Base-by-base conservation (phyloP, 2,888 invertebrate species). In the Chaetogeoica ovagalla region DNA sequence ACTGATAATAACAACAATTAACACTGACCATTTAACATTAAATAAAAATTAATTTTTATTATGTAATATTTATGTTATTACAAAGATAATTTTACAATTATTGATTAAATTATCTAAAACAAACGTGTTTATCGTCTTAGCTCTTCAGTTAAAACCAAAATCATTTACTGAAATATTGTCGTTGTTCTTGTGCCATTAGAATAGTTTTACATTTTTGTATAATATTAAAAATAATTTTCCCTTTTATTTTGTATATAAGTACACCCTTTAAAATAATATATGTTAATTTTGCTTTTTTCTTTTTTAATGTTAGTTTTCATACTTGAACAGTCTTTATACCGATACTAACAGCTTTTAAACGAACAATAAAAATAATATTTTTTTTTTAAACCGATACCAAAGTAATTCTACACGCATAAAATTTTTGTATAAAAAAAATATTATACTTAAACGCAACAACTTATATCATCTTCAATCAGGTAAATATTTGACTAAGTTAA, bases 11-110 rank as follows among this genome's bases (percentile, higher is more conserved):
- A 17, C 15, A 15, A 55, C 7, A 55, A 19, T 17, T 19, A 55
- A 4, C 55, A 55, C 17, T 55, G 11, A 9, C 15, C 39, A 48
- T 48, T 21, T 30, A 30, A 55, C 13, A 69, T 30, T 37, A 19
- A 52, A 55, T 55, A 19, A 8, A 11, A 55, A 69, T 55, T 69
- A 52, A 52, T 9, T 68, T 30, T 17, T 68, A 69, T 52, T 21
- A 30, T 9, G 48, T 23, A 15, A 7, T 17, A 69, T 55, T 19
- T 30, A 11, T 55, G 30, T 7, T 55, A 8, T 69, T 19, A 55
- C 19, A 13, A 19, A 69, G 52, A 69, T 68, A 52, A 68, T 17
- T 2, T 17, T 55, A 69, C 30, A 69, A 69, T 69, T 39, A 19
- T n/a, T 19, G 21, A 9, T 6, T 19, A 1, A 21, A 48, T 13